These are phyloP conservation scores for Aphelinus certus DNA, from an alignment of 1,140 invertebrate genomes.

Conservation along the genomic window DNA sequence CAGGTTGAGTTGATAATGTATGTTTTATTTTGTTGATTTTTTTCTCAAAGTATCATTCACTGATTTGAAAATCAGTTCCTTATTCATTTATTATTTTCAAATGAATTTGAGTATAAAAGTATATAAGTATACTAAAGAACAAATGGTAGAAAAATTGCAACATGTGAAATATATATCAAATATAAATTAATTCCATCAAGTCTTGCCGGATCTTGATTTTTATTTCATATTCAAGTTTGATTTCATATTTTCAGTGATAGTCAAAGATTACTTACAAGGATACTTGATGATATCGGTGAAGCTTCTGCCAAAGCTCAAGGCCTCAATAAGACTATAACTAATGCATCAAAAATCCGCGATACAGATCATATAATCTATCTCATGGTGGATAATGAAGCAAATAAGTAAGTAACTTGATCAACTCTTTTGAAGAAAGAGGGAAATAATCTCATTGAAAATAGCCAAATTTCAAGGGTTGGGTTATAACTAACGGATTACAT, in stretches of 20 bases:
- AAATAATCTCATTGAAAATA: too few relatives aligned
- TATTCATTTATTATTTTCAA: not conserved
- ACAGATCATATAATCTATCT: constrained; percentile 76
- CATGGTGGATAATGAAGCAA: constrained; percentile 71
- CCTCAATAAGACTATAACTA: constrained; percentile 77
- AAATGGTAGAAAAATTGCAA: too few relatives aligned
- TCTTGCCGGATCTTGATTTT: too few relatives aligned
- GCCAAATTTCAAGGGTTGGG: too few relatives aligned
- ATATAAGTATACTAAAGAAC: not conserved
- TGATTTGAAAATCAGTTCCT: not conserved
- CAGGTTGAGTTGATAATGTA: too few relatives aligned
- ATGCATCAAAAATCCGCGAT: constrained; percentile 72
- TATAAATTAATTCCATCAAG: not conserved
- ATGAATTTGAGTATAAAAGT: not conserved
- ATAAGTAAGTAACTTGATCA: constrained; percentile 65
- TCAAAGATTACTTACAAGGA: constrained; percentile 71
- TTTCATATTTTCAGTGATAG: constrained; percentile 66
- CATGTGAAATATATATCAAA: not conserved
- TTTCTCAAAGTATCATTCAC: not conserved
- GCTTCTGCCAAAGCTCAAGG: constrained; percentile 79
- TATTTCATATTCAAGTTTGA: not conserved
- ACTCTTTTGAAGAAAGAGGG: not conserved
- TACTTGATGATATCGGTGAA: constrained; percentile 76
- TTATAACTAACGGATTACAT: too few relatives aligned
- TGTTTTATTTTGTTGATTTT: too few relatives aligned